Conservation (phyloP, 2,113 vertebrate genomes). For the Podilymbus podiceps region DNA sequence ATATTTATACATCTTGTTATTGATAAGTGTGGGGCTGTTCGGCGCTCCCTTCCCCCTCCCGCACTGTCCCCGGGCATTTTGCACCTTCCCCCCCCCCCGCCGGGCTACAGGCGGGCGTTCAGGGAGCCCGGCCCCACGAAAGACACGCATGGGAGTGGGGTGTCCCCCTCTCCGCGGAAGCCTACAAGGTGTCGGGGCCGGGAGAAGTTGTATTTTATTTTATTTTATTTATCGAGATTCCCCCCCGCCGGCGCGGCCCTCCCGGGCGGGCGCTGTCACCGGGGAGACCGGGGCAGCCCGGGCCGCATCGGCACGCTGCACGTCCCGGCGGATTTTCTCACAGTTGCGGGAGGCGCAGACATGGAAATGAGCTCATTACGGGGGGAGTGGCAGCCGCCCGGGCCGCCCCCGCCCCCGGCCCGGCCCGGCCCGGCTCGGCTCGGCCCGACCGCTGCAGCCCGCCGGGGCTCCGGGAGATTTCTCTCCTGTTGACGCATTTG, state of each 20-base stretch:
- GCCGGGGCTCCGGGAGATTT: background rate
- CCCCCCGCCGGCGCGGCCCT: background rate
- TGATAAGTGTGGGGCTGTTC: slow-evolving; percentile 55
- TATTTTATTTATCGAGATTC: background rate
- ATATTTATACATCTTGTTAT: slow-evolving; percentile 70
- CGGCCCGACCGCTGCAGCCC: background rate
- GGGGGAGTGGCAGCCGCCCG: slow-evolving; percentile 62
- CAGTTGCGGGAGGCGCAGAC: slow-evolving; percentile 63
- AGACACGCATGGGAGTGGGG: background rate
- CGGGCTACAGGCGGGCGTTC: background rate
- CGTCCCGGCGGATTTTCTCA: slow-evolving; percentile 63
- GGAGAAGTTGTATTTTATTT: background rate
- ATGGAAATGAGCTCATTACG: slow-evolving; percentile 75
- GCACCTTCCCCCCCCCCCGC: background rate
- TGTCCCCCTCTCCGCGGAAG: background rate
- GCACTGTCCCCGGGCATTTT: background rate
- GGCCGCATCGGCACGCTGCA: slow-evolving; percentile 40
- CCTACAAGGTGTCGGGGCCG: background rate
- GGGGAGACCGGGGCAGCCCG: slow-evolving; percentile 51
- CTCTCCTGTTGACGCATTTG: background rate
- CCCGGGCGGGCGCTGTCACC: slow-evolving; percentile 19
- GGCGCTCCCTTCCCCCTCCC: slow-evolving; percentile 14
- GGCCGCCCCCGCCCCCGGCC: slow-evolving; percentile 28
- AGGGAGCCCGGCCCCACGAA: background rate
- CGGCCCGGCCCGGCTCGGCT: background rate